Evolutionary conservation across 2,113 vertebrate genomes (phyloP).

Genomic region (Coreoperca whiteheadi): DNA sequence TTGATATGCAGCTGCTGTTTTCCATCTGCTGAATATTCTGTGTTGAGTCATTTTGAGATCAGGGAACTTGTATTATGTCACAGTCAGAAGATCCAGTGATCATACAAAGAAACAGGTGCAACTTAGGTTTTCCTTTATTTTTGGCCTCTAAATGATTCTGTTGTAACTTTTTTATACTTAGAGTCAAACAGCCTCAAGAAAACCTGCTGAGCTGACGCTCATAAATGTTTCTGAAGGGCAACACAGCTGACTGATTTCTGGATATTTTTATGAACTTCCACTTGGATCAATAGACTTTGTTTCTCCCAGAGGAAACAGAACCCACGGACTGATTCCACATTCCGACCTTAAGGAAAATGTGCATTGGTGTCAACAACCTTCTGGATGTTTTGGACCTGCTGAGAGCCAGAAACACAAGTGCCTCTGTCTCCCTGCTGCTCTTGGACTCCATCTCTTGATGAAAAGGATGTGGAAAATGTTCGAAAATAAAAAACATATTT

Average conservation of each 20-base stretch:
- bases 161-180: too few relatives aligned
- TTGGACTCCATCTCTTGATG: neutral
- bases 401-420: neutral
- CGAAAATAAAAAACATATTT: neutral
- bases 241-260: neutral
- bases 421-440: constrained; percentile 7
- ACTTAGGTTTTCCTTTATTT: neutral
- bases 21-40: neutral
- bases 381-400: neutral
- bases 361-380: neutral
- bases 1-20: neutral
- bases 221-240: neutral
- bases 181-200: neutral
- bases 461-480: neutral
- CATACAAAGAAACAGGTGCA: neutral
- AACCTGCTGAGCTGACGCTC: too few relatives aligned
- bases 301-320: neutral
- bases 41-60: neutral
- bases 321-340: neutral
- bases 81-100: neutral
- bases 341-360: neutral
- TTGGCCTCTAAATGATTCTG: neutral
- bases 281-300: neutral
- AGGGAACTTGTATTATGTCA: neutral
- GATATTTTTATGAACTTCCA: neutral